Conservation (phyloP, 1,140 invertebrate genomes). For the Aphis craccivora region DNA sequence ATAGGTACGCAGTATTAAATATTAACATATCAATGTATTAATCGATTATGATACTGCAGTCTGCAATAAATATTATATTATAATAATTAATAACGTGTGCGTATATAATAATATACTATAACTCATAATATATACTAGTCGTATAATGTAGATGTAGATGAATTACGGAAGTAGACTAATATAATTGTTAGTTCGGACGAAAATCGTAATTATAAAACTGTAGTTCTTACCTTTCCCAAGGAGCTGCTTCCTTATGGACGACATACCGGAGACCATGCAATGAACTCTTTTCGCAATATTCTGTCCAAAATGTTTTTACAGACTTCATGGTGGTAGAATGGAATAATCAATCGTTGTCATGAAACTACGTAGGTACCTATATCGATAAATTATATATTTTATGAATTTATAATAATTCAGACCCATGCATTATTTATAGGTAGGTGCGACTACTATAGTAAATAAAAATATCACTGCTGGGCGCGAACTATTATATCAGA, state of each 20-base stretch:
- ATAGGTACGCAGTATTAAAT: too few relatives aligned
- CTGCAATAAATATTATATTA: too few relatives aligned
- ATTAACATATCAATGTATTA: too few relatives aligned
- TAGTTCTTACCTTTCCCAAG: constrained; percentile 32
- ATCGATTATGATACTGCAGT: too few relatives aligned
- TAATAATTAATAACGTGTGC: too few relatives aligned
- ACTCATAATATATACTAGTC: too few relatives aligned
- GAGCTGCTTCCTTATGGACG: background rate
- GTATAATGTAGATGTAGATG: background rate
- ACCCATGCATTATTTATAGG: background rate
- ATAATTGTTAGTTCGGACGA: background rate
- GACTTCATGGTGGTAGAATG: background rate
- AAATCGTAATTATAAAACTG: background rate
- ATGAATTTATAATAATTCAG: background rate
- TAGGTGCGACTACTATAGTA: background rate
- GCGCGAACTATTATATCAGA: background rate
- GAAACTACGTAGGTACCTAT: background rate
- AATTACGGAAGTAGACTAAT: background rate
- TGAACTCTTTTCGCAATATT: constrained; percentile 39
- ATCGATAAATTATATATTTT: background rate
- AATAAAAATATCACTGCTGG: background rate
- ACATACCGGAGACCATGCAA: constrained; percentile 43
- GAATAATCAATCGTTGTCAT: background rate
- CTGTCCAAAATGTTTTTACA: background rate
- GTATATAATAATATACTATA: too few relatives aligned